These are phyloP conservation scores for Galleria mellonella DNA, from an alignment of 1,140 invertebrate species.

Conservation along the genomic window DNA sequence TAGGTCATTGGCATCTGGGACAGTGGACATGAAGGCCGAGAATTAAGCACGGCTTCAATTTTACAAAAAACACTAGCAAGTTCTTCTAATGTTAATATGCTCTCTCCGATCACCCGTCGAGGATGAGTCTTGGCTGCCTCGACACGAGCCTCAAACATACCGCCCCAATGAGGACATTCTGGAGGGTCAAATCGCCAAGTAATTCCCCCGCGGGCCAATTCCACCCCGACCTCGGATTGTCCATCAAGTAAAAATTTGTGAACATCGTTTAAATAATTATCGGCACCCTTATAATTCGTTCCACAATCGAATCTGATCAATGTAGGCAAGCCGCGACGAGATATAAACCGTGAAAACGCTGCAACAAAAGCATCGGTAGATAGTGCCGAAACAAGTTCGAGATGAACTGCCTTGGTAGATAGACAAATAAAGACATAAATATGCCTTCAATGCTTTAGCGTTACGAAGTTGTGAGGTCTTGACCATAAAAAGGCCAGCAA, in stretches of 20 bases:
- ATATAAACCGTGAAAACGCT: slow-evolving; percentile 6
- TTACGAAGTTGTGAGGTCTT: background rate
- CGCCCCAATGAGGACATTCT: slow-evolving; percentile 12
- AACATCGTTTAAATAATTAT: slow-evolving; percentile 13
- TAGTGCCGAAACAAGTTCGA: background rate
- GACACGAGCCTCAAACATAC: slow-evolving; percentile 44
- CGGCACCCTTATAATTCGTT: slow-evolving; percentile 38
- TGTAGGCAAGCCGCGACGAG: slow-evolving; percentile 34
- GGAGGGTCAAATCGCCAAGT: slow-evolving; percentile 10
- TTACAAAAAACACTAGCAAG: slow-evolving; percentile 17
- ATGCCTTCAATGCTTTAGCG: background rate
- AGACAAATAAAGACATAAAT: background rate
- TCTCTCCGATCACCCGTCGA: slow-evolving; percentile 9
- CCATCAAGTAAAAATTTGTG: slow-evolving; percentile 1
- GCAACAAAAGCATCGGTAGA: slow-evolving; percentile 6
- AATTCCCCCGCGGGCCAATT: background rate
- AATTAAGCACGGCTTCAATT: slow-evolving; percentile 32
- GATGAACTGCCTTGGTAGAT: background rate
- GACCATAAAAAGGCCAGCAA: background rate
- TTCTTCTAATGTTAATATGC: slow-evolving; percentile 16
- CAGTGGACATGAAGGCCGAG: slow-evolving; percentile 14
- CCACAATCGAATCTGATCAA: slow-evolving; percentile 44
- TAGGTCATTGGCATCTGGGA: background rate
- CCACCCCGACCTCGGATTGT: background rate
- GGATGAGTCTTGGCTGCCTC: slow-evolving; percentile 34